phyloP scores from a whole-genome alignment of 2,113 vertebrate species.

The Tauraco erythrolophus region DNA sequence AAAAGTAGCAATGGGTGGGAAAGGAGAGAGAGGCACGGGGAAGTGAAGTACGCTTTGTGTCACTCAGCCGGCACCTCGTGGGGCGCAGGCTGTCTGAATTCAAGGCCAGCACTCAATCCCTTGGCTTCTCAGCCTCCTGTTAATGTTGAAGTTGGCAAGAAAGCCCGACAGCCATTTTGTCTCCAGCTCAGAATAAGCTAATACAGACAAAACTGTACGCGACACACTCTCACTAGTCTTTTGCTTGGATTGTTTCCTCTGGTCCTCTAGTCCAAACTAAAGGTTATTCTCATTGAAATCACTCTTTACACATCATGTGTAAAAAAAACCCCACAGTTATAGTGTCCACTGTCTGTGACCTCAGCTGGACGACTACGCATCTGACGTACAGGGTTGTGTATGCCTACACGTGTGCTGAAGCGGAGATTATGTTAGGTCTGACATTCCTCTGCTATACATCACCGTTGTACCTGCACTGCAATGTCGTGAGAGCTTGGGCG shows the following conservation, averaged over 20 bases:
- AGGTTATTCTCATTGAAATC: background rate
- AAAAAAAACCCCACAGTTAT: accelerated
- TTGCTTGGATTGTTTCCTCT: background rate
- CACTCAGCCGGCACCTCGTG: background rate
- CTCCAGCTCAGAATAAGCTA: background rate
- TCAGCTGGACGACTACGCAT: background rate
- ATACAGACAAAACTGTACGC: background rate
- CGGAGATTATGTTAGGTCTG: background rate
- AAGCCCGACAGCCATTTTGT: background rate
- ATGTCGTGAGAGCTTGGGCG: background rate
- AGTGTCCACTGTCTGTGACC: background rate
- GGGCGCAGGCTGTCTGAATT: background rate
- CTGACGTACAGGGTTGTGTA: background rate
- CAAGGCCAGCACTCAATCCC: accelerated
- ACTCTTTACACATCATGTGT: background rate
- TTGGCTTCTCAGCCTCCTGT: background rate
- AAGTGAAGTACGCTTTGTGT: accelerated
- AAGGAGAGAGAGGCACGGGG: background rate
- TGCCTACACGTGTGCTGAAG: background rate
- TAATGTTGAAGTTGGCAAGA: background rate
- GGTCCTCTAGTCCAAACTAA: background rate
- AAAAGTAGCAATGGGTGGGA: background rate
- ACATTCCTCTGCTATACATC: background rate
- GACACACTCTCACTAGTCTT: background rate
- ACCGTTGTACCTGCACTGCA: background rate